A percentile compares a stretch with the other conserved stretches of the same genome.
These are phyloP conservation scores for Habrosyne pyritoides DNA, from an alignment of 2,888 invertebrate genomes.

Conservation along the genomic window DNA sequence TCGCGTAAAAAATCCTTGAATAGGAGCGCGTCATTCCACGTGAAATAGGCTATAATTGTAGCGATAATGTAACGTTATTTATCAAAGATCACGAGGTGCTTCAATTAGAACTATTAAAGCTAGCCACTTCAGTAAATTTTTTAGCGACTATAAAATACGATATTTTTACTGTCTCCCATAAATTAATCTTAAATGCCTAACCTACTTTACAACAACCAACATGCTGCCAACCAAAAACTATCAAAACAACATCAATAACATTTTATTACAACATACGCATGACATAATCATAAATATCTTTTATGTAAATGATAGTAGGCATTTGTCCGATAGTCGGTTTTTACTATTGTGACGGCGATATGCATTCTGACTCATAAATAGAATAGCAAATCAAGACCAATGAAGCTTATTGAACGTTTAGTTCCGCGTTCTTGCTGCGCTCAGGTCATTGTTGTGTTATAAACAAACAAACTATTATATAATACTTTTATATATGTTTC, in stretches of 20 bases:
- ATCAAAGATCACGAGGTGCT: background rate
- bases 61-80: background rate
- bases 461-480: constrained; percentile 17
- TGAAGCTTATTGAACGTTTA: constrained; percentile 38
- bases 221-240: background rate
- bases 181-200: background rate
- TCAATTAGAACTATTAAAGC: background rate
- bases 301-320: background rate
- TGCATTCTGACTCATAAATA: constrained; percentile 7
- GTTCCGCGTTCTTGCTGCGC: constrained; percentile 46
- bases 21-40: too few species aligned
- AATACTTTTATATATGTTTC: too few species aligned
- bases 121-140: too few species aligned
- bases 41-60: too few species aligned
- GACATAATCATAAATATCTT: background rate
- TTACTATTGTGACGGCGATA: constrained; percentile 9
- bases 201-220: too few species aligned
- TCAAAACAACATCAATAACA: background rate
- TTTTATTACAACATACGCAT: background rate
- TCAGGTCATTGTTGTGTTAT: constrained; percentile 12
- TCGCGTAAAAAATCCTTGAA: too few species aligned
- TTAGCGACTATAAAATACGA: too few species aligned
- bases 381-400: constrained; percentile 42
- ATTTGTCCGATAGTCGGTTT: background rate
- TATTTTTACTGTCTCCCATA: too few species aligned